Base-by-base conservation (phyloP, 2,888 invertebrate species). In the Hirtodrosophila trivittata region DNA sequence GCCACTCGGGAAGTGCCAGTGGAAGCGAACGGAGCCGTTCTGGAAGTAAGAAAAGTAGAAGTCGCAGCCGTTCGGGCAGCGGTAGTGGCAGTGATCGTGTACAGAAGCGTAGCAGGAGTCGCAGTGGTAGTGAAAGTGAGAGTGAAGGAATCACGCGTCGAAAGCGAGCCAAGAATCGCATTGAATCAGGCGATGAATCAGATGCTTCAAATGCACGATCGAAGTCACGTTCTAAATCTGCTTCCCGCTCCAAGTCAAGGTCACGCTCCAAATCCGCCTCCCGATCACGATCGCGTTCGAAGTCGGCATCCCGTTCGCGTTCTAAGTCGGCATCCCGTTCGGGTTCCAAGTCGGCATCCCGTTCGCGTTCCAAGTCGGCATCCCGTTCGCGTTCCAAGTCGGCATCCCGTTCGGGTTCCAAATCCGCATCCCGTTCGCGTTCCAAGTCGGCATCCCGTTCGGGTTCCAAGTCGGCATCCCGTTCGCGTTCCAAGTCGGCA, bases 121-220 rank as follows among this genome's bases (percentile, higher is more conserved):
- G 54, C 30, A 87, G 84, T 38, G 87, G 76, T 33, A 88, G 83
- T 37, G 86, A 78, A 9, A 75, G n/a, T n/a, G n/a, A n/a, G n/a
- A n/a, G n/a, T n/a, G n/a, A 69, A 58, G 76, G 74, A 12, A 71
- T 69, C 5, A 54, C 65, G 0, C 60, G 74, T 13, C 86, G 77
- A 4, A 69, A 74, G 54, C 67, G 71, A 2, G 57, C 35, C 12
- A 78, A 77, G 39, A 77, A 75, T 54, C 89, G 88, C 33, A 89
- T 88, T 16, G 75, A 84, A 4, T 88, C 89, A 9, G 89, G 70
- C 14, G 85, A 49, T 4, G 88, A 86, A 50, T 84, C 87, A 3
- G 81, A 77, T n/a, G n/a, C n/a, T n/a, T n/a, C n/a, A 47, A 37
- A 69, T 5, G 86, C 87, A 1, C 73, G 66, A 0, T 59, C 72